A percentile compares a stretch with the other conserved stretches of the same genome.
These are phyloP conservation scores for Cynodonichthys magdalenae DNA, from an alignment of 2,797 vertebrate species.

Conservation along the genomic window DNA sequence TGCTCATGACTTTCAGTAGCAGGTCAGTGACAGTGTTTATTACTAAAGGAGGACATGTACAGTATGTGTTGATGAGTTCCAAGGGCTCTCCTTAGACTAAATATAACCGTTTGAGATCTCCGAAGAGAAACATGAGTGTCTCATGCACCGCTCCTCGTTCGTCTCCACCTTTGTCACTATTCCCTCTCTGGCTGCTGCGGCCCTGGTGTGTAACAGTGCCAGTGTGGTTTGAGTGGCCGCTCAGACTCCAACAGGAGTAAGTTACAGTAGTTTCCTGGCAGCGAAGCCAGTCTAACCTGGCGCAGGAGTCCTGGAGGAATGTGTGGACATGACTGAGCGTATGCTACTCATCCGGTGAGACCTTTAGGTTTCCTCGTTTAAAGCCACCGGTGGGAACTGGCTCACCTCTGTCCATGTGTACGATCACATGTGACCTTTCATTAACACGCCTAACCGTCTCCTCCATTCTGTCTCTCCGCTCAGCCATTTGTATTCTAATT, in stretches of 20 bases:
- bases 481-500: conserved; percentile 45
- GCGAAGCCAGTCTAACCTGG: conserved; percentile 49
- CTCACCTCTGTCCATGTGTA: conserved; percentile 55
- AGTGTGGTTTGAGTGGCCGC: conserved; percentile 39
- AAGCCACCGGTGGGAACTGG: conserved; percentile 44
- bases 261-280: conserved; percentile 72
- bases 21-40: conserved; percentile 68
- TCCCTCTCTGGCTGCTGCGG: conserved; percentile 33
- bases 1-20: conserved; percentile 56
- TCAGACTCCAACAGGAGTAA: conserved; percentile 34
- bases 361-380: conserved; percentile 56
- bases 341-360: conserved; percentile 54
- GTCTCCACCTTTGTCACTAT: conserved; percentile 58
- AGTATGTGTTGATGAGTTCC: conserved; percentile 66
- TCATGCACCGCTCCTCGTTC: conserved; percentile 51
- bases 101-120: conserved; percentile 73
- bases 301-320: conserved; percentile 60
- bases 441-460: conserved; percentile 40
- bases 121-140: conserved; percentile 72
- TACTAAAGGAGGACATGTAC: conserved; percentile 63
- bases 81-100: conserved; percentile 77
- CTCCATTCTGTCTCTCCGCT: conserved; percentile 24
- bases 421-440: conserved; percentile 64
- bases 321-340: conserved; percentile 72
- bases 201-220: conserved; percentile 18